These are phyloP conservation scores for Eurystomus gularis DNA, from an alignment of 2,113 vertebrate genomes.

Conservation along the genomic window DNA sequence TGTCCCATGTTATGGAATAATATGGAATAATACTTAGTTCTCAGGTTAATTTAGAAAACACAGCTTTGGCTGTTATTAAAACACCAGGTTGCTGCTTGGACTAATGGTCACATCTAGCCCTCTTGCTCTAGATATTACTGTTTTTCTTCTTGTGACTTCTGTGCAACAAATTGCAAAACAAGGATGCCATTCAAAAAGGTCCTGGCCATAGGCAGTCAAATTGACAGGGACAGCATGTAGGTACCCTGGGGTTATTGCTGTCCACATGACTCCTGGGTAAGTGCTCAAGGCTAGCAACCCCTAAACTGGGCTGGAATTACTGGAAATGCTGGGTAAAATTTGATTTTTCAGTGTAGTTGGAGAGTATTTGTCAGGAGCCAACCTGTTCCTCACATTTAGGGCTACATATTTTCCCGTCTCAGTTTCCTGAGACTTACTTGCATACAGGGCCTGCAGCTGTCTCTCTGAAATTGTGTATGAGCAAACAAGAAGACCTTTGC, in stretches of 20 bases:
- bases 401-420: background rate
- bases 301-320: background rate
- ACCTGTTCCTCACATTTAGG: background rate
- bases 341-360: background rate
- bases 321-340: background rate
- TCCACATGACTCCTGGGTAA: fast-evolving
- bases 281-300: background rate
- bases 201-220: background rate
- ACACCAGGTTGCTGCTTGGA: background rate
- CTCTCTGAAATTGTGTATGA: background rate
- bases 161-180: background rate
- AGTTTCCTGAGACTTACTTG: background rate
- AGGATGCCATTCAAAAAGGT: background rate
- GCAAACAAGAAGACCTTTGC: background rate
- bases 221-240: background rate
- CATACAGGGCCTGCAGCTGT: background rate
- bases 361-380: background rate
- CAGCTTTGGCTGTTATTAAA: background rate
- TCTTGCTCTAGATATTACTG: background rate
- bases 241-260: background rate
- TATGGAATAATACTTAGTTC: background rate
- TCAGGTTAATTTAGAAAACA: background rate
- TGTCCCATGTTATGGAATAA: background rate
- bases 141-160: background rate
- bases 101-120: background rate